Evolutionary conservation across 2,888 invertebrate genomes (phyloP).

Genomic region (Ornithoptera priamus): DNA sequence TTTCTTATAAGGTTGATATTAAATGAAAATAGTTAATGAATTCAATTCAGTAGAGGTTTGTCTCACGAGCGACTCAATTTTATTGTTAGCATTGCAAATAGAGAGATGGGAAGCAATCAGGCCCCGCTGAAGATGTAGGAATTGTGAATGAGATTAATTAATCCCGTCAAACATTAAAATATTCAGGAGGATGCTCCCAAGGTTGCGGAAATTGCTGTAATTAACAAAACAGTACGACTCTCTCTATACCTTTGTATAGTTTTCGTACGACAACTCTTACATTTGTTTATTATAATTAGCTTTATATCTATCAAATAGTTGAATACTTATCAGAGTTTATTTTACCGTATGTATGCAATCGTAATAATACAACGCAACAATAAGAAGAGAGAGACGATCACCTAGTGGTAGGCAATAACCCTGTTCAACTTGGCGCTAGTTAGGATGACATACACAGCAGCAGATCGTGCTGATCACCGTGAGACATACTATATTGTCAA

Average conservation of each 20-base stretch:
- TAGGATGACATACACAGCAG: too few species aligned
- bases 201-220: neutral
- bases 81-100: conserved; percentile 22
- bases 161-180: conserved; percentile 12
- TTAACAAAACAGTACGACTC: neutral
- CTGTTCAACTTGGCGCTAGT: too few species aligned
- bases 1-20: neutral
- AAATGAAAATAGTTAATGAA: neutral
- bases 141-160: conserved; percentile 24
- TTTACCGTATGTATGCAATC: too few species aligned
- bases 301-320: too few species aligned
- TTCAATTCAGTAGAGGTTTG: conserved; percentile 1
- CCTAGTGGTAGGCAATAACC: too few species aligned
- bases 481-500: too few species aligned
- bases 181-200: conserved; percentile 10
- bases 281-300: too few species aligned
- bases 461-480: too few species aligned
- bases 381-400: too few species aligned
- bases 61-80: conserved; percentile 5
- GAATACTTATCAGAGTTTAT: too few species aligned
- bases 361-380: too few species aligned
- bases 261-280: neutral
- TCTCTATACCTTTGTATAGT: neutral
- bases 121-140: conserved; percentile 6
- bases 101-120: conserved; percentile 19